phyloP scores from a whole-genome alignment of 2,888 invertebrate species.

The Drosophila leonis region DNA sequence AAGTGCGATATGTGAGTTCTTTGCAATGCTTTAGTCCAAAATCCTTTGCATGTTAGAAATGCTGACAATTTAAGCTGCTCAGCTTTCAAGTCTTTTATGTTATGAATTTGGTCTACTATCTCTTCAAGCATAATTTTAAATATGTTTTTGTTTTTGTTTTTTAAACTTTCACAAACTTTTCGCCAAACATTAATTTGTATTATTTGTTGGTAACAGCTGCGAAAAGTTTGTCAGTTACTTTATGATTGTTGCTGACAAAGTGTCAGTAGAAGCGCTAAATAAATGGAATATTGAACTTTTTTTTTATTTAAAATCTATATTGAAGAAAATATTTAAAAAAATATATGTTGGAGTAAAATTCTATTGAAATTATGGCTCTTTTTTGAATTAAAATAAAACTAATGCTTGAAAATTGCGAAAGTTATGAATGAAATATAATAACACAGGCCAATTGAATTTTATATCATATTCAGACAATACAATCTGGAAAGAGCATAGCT shows the following conservation, averaged over 20 bases:
- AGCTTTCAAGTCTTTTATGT: conserved; percentile 18
- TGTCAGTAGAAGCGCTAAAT: conserved; percentile 50
- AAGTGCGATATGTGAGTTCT: neutral
- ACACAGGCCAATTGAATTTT: too few species aligned
- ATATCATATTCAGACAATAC: too few species aligned
- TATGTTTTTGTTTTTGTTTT: neutral
- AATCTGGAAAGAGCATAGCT: too few species aligned
- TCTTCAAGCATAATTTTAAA: conserved; percentile 4
- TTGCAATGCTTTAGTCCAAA: neutral
- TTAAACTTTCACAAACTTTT: conserved; percentile 9
- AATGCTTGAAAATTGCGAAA: too few species aligned
- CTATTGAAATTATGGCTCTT: too few species aligned
- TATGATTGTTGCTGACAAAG: conserved; percentile 43
- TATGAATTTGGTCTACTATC: conserved; percentile 2
- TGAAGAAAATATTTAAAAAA: too few species aligned
- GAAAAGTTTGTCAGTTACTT: conserved; percentile 32
- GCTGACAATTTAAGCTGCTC: conserved; percentile 42
- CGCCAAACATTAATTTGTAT: conserved; percentile 2
- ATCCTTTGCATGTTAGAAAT: neutral
- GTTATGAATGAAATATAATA: too few species aligned
- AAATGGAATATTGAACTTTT: neutral
- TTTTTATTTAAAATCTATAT: neutral
- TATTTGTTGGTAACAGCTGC: conserved; percentile 43
- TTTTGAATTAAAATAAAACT: too few species aligned
- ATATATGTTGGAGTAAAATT: too few species aligned